Base-by-base conservation (phyloP, 2,888 invertebrate genomes). In the Atethmia centrago region DNA sequence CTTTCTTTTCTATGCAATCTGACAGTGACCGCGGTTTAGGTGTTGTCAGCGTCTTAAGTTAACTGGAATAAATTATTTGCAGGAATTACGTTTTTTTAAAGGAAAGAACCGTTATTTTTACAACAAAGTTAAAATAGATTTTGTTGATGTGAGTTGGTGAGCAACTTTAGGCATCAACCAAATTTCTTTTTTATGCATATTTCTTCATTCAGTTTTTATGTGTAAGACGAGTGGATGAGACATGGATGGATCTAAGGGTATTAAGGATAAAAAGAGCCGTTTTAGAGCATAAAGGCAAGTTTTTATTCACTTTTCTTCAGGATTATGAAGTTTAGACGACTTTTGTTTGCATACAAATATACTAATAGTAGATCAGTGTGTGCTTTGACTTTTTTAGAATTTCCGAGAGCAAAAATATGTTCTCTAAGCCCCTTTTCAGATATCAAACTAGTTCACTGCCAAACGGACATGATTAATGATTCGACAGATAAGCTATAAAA, bases 131-230 rank as follows among this genome's bases (percentile, higher is more conserved):
- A 12, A 16, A 76, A 77, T 74, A 49, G 74, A 83, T 85, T 77
- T 85, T 78, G 72, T 53, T 74, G 73, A 71, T 77, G 71, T 53
- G 78, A 85, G 71, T 85, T 83, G 67, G 69, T 72, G 12, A 53
- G 56, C 31, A 77, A 77, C 83, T 79, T 83, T 40, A 36, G 66
- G 53, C 31, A 74, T 83, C 73, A 72, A 55, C 53, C 19, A 62
- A 71, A 75, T 76, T 63, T 56, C 62, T 71, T 82, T 59, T 71
- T 82, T 75, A 74, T 56, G 55, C 61, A 58, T 59, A 56, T 83
- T 74, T 59, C 80, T 69, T 84, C 31, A 58, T 84, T 67, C 2
- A 55, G 45, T 64, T 70, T 77, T 80, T 68, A 59, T 56, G 49
- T 25, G 51, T 45, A 36, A 49, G 21, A 7, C 1, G 56, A 40